phyloP scores from a whole-genome alignment of 2,797 vertebrate genomes.

The Nyctibius grandis region DNA sequence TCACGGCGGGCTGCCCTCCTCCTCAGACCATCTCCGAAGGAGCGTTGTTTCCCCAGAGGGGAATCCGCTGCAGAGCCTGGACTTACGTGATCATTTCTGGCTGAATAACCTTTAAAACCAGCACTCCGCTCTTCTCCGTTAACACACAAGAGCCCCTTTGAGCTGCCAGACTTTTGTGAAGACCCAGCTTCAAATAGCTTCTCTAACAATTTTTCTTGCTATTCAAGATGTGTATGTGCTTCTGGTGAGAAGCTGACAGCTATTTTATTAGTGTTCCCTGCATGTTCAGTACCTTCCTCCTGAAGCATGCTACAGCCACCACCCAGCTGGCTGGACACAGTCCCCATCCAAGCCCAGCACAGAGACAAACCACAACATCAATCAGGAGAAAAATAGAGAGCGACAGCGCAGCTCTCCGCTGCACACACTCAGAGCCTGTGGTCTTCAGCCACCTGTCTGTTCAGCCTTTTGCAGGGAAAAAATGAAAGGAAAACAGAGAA shows the following conservation, averaged over 20 bases:
- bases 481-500: background rate
- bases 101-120: conserved; percentile 31
- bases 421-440: accelerated
- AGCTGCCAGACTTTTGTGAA: background rate
- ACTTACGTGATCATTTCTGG: background rate
- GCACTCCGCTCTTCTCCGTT: background rate
- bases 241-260: background rate
- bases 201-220: background rate
- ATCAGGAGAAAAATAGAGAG: background rate
- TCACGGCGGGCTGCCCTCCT: background rate
- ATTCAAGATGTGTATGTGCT: background rate
- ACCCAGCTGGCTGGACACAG: background rate
- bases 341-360: background rate
- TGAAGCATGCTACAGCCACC: background rate
- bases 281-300: background rate
- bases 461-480: background rate
- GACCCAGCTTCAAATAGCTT: background rate
- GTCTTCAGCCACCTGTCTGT: background rate
- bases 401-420: background rate
- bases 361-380: background rate
- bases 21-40: background rate
- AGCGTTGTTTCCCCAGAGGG: background rate
- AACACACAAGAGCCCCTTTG: background rate
- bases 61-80: background rate
- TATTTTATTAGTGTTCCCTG: background rate